Base-by-base conservation (phyloP, 1,140 invertebrate genomes). In the Samia ricini region DNA sequence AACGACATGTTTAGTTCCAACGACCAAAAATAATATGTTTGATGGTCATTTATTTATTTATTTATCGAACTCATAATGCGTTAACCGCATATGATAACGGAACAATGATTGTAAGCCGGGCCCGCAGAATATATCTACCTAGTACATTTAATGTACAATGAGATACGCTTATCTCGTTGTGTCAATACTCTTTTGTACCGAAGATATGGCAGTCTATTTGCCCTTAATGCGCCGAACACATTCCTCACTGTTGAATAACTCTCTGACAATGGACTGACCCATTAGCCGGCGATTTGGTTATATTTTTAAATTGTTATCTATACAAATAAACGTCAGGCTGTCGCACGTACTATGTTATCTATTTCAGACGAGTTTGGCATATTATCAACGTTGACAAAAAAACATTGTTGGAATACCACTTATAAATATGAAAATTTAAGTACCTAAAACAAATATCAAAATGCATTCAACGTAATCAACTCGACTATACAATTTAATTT, bases 151-250 rank as follows among this genome's bases (percentile, higher is more conserved):
- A 78, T 83, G 72, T 82, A 79, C 74, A 81, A 69, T 78, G 70
- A 81, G 82, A 89, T 85, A 85, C 68, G 76, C 78, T 88, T 88
- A 88, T 88, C 83, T 77, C 54, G 60, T 55, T 73, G 72, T 83
- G 87, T 89, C 87, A 89, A 89, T 89, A 89, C 77, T 82, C 85
- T 85, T 89, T 89, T 89, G 86, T 89, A 82, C 76, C 72, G 70
- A 67, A 80, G 83, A 88, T 85, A 88, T 76, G 81, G 74, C 74
- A 85, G 81, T 79, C 83, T 85, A 79, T 85, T 85, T 86, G 77
- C 77, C 80, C 81, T 81, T 86, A 89, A 88, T 88, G 82, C 76
- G 74, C 65, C 74, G 70, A 73, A 69, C 77, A 69, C 84, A 86
- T 89, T 89, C 86, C 75, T 83, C 67, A 36, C 68, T 75, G 67